Base-by-base conservation (phyloP, 1,140 invertebrate species). In the Harlomillsia oculata region DNA sequence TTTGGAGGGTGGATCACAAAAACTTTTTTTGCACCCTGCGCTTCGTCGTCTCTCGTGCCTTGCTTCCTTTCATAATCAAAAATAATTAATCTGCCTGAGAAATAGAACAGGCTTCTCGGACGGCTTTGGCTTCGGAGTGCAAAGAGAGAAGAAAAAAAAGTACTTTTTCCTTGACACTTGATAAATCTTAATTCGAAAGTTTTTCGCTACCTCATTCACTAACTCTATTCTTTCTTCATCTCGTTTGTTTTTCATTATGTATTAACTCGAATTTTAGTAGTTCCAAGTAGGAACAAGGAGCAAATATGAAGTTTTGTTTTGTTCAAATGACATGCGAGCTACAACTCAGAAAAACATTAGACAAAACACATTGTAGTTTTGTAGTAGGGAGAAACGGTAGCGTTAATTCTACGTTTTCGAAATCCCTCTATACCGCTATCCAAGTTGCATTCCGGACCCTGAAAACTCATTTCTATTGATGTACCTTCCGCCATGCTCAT, bases 41-140 rank as follows among this genome's bases (percentile, higher is more conserved):
- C 13, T 29, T 41, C 26, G 13, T 29, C 14, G 13, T 30, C 9
- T 21, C 16, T 28, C 21, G 16, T 44, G 45, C 28, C 52, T 58
- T 59, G 48, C 32, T 58, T 50, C 37, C 36, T 48, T 36, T 53
- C 46, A 43, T 53, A 59, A 59, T 59, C 50, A 59, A 46, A 54
- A 59, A 59, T 59, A 59, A 59, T 59, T 59, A 59, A 59, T 59
- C 45, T 59, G 57, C 36, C 41, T 45, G 40, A 58, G 52, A 58
- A 36, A 40, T 39, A 56, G 50, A 56, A 26, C 45, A 30, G n/a
- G 30, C n/a, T n/a, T n/a, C n/a, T n/a, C n/a, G n/a, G n/a, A n/a
- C n/a, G n/a, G n/a, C n/a, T n/a, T n/a, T 29, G 41, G 16, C 16
- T 29, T 36, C 36, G 53, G 46, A 54, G 53, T 23, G 21, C 34